Conservation (phyloP, 2,797 vertebrate species). For the Danio albolineatus region DNA sequence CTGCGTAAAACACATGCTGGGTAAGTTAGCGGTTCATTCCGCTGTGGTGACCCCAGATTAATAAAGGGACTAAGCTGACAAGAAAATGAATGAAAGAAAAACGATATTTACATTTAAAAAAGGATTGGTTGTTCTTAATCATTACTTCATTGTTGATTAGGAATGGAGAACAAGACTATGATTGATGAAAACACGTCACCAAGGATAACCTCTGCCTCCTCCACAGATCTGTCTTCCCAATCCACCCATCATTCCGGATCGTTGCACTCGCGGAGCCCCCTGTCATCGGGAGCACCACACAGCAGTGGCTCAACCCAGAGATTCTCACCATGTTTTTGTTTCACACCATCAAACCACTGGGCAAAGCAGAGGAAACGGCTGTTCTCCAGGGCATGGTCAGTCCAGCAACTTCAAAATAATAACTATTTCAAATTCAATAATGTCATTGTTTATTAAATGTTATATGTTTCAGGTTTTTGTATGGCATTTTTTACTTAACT, state of each 20-base stretch:
- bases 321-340: constrained; percentile 95
- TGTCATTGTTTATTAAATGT: not conserved
- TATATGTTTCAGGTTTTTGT: not conserved
- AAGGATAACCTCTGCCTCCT: too few relatives aligned
- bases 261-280: constrained; percentile 94
- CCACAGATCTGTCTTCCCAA: constrained; percentile 86
- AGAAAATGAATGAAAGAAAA: too few relatives aligned
- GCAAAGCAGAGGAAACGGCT: constrained; percentile 85
- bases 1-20: too few relatives aligned
- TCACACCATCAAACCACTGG: constrained; percentile 86
- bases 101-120: too few relatives aligned
- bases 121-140: too few relatives aligned
- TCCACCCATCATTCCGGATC: constrained; percentile 94
- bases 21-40: too few relatives aligned
- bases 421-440: not conserved
- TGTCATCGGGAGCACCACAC: constrained; percentile 78
- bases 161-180: not conserved
- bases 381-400: constrained; percentile 90
- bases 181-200: not conserved
- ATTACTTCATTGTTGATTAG: too few relatives aligned
- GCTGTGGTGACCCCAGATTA: too few relatives aligned
- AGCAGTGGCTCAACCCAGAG: constrained; percentile 96
- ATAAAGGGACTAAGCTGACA: too few relatives aligned
- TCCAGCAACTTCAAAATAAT: not conserved
- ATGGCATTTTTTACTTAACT: not conserved